Evolutionary conservation across 2,113 vertebrate species (phyloP).

Genomic region (Furnarius figulus): DNA sequence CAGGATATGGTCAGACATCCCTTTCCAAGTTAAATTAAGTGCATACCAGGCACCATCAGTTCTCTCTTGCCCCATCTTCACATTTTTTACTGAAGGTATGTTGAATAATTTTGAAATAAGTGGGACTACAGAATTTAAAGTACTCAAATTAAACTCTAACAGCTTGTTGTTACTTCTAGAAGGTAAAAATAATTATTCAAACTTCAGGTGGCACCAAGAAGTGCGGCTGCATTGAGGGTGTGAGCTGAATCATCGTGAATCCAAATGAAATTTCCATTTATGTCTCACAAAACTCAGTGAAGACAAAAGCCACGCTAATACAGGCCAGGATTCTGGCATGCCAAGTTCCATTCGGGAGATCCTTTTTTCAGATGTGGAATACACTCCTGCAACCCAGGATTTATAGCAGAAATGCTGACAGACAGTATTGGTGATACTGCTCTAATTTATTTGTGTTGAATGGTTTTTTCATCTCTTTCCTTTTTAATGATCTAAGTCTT

Average conservation of each 20-base stretch:
- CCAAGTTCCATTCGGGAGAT: constrained; percentile 35
- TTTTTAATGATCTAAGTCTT: constrained; percentile 68
- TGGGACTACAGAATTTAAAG: background rate
- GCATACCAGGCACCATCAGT: background rate
- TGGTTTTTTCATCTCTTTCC: constrained; percentile 59
- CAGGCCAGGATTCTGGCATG: constrained; percentile 26
- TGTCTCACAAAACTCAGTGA: background rate
- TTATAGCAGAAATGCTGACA: constrained; percentile 36
- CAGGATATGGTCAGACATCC: background rate
- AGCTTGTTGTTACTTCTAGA: background rate
- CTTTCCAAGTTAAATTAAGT: background rate
- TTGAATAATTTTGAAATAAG: background rate
- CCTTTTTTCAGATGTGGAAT: constrained; percentile 47
- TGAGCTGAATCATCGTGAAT: background rate
- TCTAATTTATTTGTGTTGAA: constrained; percentile 56
- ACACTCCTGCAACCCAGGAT: constrained; percentile 3
- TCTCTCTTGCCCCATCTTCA: background rate
- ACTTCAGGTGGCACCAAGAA: background rate
- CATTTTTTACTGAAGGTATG: background rate
- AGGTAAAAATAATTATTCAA: background rate
- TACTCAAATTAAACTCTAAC: background rate
- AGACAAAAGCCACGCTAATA: constrained; percentile 14
- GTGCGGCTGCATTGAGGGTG: background rate
- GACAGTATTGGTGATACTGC: constrained; percentile 32
- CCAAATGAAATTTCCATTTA: constrained; percentile 50